Base-by-base conservation (phyloP, 2,888 invertebrate species). In the Fragum sueziense region DNA sequence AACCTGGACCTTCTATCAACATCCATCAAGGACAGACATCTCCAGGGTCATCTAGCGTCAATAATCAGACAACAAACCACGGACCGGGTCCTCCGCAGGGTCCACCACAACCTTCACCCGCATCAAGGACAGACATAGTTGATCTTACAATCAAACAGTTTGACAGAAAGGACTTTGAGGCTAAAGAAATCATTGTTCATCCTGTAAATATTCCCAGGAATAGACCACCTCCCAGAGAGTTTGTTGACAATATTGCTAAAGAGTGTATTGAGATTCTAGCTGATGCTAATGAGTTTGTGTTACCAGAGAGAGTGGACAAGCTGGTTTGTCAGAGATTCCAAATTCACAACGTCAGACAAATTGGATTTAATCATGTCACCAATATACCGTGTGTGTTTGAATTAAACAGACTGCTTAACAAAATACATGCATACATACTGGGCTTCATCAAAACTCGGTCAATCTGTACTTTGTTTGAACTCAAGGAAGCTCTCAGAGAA, bases 251-350 rank as follows among this genome's bases (percentile, higher is more conserved):
- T 34, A 82, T 90, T 31, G 90, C 91, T 9, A 82, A 88, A 70
- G 91, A 91, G 59, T 91, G 91, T 81, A 91, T 92, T 51, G 90
- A 89, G 14, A 72, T 86, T 25, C 74, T 92, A 29, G 87, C 90
- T 14, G 90, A 90, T 29, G 88, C 90, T 4, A 87, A 90, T 51
- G 88, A 90, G 52, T 88, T 85, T 85, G 92, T 92, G 0, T 88
- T 90, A 0, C 61, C 78, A 6, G 88, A 91, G 33, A 79, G 88
- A 22, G 85, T 92, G 29, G 89, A 91, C 62, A 82, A 86, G 20
- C 79, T 91, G 31, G 34, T 92, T 9, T 80, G 87, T 17, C 87
- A 90, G 76, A 82, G 88, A 22, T 87, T 85, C 41, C 65, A 79
- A 0, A 78, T 85, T 17, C 22, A 76, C 11, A 76, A 57, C 70